A percentile compares a stretch with the other conserved stretches of the same genome.
These are phyloP conservation scores for Zaprionus inermis DNA, from an alignment of 1,140 invertebrate genomes.

Conservation along the genomic window DNA sequence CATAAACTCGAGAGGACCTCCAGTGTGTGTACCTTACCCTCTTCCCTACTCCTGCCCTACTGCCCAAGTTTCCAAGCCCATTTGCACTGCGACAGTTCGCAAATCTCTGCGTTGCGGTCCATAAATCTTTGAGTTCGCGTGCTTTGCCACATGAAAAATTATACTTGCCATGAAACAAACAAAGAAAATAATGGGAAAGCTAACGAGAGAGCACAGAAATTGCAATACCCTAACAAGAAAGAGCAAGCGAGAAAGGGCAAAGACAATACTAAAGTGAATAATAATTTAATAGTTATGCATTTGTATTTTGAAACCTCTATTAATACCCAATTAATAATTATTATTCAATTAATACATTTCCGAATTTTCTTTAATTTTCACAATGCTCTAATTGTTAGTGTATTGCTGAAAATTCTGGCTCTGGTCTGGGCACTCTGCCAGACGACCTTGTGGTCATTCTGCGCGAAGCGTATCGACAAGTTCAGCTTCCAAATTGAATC, in stretches of 20 bases:
- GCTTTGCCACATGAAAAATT: constrained; percentile 69
- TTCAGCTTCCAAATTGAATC: constrained; percentile 46
- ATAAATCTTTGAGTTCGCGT: constrained; percentile 64
- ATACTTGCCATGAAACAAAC: constrained; percentile 47
- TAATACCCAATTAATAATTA: no score
- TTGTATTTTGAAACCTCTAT: no score
- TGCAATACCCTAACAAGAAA: constrained; percentile 5
- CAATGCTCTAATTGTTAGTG: background rate
- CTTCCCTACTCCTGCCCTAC: no score
- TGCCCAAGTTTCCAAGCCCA: background rate
- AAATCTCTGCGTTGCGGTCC: constrained; percentile 50
- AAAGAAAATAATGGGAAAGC: constrained; percentile 33
- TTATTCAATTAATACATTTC: no score
- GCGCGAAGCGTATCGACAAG: constrained; percentile 12
- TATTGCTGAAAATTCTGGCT: background rate
- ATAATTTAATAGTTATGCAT: no score
- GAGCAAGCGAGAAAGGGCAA: no score
- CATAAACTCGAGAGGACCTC: constrained; percentile 10
- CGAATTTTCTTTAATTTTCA: background rate
- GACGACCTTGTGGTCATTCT: constrained; percentile 43
- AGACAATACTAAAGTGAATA: no score
- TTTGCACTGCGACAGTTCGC: constrained; percentile 43
- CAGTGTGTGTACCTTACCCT: background rate
- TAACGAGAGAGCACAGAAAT: background rate
- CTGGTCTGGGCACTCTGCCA: constrained; percentile 56